These are phyloP conservation scores for Karalla daura DNA, from an alignment of 2,797 vertebrate species.

Conservation along the genomic window DNA sequence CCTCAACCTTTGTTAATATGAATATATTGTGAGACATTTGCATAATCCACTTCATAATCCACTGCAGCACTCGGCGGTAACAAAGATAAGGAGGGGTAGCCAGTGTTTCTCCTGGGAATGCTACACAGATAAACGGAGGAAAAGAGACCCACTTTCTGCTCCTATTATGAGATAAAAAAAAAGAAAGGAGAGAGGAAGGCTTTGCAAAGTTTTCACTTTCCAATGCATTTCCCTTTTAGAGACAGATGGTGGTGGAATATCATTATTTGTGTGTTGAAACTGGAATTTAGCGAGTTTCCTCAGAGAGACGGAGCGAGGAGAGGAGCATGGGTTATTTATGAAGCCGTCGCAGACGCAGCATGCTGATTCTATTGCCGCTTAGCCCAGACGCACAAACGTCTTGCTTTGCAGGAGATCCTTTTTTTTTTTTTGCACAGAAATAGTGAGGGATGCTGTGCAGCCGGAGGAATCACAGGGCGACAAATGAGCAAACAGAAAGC, in stretches of 20 bases:
- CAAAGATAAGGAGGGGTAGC: constrained; percentile 80
- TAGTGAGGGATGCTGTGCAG: constrained; percentile 16
- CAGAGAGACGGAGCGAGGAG: constrained; percentile 55
- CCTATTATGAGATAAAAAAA: constrained; percentile 84
- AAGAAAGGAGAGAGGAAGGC: constrained; percentile 62
- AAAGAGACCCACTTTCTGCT: constrained; percentile 73
- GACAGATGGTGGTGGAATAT: constrained; percentile 70
- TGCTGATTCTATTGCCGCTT: constrained; percentile 56
- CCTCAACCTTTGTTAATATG: constrained; percentile 80
- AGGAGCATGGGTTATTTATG: constrained; percentile 72
- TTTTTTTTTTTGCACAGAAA: constrained; percentile 46
- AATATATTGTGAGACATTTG: constrained; percentile 82
- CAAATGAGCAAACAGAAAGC: constrained; percentile 77
- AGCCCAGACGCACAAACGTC: constrained; percentile 24
- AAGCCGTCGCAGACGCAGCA: constrained; percentile 47
- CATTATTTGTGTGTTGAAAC: constrained; percentile 63
- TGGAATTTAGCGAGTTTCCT: constrained; percentile 66
- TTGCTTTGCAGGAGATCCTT: constrained; percentile 47
- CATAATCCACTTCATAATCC: constrained; percentile 83
- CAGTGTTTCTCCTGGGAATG: constrained; percentile 82
- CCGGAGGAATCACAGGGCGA: constrained; percentile 59
- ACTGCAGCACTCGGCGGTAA: constrained; percentile 77
- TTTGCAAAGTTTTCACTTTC: constrained; percentile 73
- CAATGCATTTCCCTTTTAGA: constrained; percentile 59
- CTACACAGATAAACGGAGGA: constrained; percentile 79